Evolutionary conservation across 2,888 invertebrate species (phyloP), one percentile per base, ranked within the genome.

Genomic region (Trachelus tabidus): DNA sequence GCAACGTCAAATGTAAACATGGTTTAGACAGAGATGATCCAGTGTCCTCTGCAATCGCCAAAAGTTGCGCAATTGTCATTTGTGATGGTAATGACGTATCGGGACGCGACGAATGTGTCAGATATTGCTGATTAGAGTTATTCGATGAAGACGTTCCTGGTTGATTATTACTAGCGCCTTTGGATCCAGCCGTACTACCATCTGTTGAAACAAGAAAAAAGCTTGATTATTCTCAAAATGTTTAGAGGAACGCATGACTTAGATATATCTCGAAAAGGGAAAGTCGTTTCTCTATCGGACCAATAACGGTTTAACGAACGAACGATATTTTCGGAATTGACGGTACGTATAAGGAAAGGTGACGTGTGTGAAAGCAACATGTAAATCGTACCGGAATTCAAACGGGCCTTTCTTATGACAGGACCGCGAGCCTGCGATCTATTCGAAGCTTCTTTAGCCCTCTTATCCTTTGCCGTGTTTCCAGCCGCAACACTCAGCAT

Each of bases 401-500:
- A 82, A 79, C 89, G 88, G 33, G 85, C 74, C 81, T 88, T 89
- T 80, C 89, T 84, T 30, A 87, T 78, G 34, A 86, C 80, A 40
- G 90, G 90, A 75, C 88, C 88, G 75, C 91, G 89, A 37, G 88
- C 89, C 82, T 91, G 91, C 12, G 90, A 89, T 75, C 90, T 87
- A 76, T 96, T 95, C 92, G 96, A 95, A 75, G 95, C 95, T 92
- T 97, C 97, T 91, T 97, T 97, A 81, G 96, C 95, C 73, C 97
- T 94, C 91, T 97, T 97, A 91, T 97, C 97, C 92, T 97, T 97
- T 76, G 97, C 97, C 31, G 96, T 96, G 81, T 96, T 95, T 76
- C 96, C 97, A 75, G 97, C 97, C 12, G 97, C 96, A 78, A 97
- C 95, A 85, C 96, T 96, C n/a, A 96, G 90, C 79, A 94, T 92